Evolutionary conservation across 1,140 invertebrate genomes (phyloP).

Genomic region (Spodoptera litura): DNA sequence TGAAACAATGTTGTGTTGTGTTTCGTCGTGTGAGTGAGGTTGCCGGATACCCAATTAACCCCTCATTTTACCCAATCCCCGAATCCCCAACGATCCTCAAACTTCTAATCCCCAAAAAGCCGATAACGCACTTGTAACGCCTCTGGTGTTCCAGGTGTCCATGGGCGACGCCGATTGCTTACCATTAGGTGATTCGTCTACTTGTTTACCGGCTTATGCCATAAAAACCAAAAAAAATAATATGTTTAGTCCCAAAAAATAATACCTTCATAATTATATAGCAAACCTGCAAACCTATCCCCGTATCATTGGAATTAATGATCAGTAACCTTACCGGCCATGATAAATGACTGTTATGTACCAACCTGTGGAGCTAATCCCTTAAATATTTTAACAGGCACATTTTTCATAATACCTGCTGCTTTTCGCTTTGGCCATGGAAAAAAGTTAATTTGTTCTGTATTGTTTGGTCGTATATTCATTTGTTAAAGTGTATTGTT

Average conservation of each 20-base stretch:
- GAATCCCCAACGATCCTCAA: no score
- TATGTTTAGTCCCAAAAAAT: background rate
- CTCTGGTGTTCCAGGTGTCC: no score
- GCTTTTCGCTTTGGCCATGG: background rate
- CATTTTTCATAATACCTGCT: background rate
- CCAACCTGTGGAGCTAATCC: constrained; percentile 18
- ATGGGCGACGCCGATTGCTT: no score
- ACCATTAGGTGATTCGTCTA: no score
- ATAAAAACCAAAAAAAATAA: no score
- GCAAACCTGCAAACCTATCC: background rate
- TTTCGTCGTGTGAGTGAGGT: no score
- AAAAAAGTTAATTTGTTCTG: background rate
- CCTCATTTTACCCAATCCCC: no score
- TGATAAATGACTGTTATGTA: constrained; percentile 17
- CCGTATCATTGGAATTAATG: constrained; percentile 16
- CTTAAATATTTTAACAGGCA: constrained; percentile 23
- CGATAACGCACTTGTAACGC: no score
- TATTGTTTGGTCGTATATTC: background rate
- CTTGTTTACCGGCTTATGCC: no score
- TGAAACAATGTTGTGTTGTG: no score
- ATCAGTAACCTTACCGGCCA: background rate
- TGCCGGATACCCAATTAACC: no score
- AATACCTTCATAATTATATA: background rate
- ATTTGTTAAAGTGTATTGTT: background rate
- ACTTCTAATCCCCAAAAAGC: no score